phyloP scores from a whole-genome alignment of 2,888 invertebrate species.

The Chrysopilus asiliformis region DNA sequence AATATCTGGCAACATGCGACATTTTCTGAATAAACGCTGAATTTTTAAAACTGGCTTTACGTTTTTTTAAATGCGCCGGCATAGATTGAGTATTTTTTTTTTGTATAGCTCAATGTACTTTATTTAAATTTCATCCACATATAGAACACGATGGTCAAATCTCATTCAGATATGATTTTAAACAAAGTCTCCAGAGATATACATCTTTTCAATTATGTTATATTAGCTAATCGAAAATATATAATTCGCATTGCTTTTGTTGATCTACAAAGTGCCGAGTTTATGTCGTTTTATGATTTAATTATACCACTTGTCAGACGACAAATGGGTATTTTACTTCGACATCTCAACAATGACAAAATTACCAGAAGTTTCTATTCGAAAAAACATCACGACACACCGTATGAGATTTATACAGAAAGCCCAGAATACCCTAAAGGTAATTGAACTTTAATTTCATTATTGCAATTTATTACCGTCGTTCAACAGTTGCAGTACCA shows the following conservation, averaged over 20 bases:
- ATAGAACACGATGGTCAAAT: too few relatives aligned
- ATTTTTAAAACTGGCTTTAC: too few relatives aligned
- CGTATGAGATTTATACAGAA: neutral
- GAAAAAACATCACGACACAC: neutral
- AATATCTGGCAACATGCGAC: too few relatives aligned
- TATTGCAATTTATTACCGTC: too few relatives aligned
- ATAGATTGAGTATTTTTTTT: too few relatives aligned
- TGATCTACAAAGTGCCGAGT: constrained; percentile 3
- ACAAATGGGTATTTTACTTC: constrained; percentile 5
- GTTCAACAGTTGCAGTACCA: too few relatives aligned
- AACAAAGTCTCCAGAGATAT: neutral
- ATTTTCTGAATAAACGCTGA: too few relatives aligned
- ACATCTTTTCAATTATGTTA: constrained; percentile 2
- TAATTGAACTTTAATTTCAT: neutral
- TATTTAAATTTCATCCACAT: too few relatives aligned
- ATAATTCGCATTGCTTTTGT: neutral
- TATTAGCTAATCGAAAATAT: constrained; percentile 1
- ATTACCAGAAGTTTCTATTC: constrained; percentile 1
- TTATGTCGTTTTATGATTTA: constrained; percentile 1
- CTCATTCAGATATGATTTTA: too few relatives aligned
- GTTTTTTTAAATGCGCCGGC: too few relatives aligned
- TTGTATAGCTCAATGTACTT: too few relatives aligned
- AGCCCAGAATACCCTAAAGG: constrained; percentile 4
- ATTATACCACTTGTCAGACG: constrained; percentile 3
- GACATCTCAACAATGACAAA: neutral